Evolutionary conservation across 2,113 vertebrate genomes (phyloP), one percentile per base, ranked within the genome.

Genomic region (Ageneiosus marmoratus): DNA sequence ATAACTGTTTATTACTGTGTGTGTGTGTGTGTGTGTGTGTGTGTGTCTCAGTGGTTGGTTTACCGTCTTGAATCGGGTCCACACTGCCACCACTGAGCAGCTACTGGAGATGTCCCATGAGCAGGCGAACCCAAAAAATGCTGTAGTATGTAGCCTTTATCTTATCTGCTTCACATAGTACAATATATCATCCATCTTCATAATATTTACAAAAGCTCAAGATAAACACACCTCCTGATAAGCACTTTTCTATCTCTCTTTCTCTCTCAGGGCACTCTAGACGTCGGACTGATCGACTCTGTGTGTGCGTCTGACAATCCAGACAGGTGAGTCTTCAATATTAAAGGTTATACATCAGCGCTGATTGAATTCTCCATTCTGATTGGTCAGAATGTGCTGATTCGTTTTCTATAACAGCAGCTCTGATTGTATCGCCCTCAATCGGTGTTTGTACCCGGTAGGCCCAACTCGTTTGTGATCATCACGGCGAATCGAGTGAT

Each of bases 221-320:
- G 29, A 65, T 72, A 67, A 37, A 46, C 67, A 70, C 37, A 12
- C 37, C 13, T 15, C 69, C 11, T 13, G 55, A 12, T n/a, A n/a
- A n/a, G 51, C 15, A 24, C 24, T 13, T 65, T 46, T 46, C 41
- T 5, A 3, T 37, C 58, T 81, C 7, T 76, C 9, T 12, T 5
- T 73, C 10, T 58, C 18, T 78, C 4, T 79, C 74, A 98, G 97
- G 97, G 97, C 83, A 98, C 97, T 18, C 91, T 98, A 83, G 97
- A 98, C 74, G 96, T 98, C 80, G 97, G 97, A 0, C 91, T 98
- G 77, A 97, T 98, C 22, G 97, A 98, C 89, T 97, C 96, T 0
- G 96, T 97, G 67, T 98, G 97, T 91, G 97, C 97, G 27, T 98
- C 97, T 32, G 97, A 98, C 90, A 97, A 94, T 89, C 97, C 97